phyloP scores from a whole-genome alignment of 2,113 vertebrate genomes.

The Siphamia tubifer region DNA sequence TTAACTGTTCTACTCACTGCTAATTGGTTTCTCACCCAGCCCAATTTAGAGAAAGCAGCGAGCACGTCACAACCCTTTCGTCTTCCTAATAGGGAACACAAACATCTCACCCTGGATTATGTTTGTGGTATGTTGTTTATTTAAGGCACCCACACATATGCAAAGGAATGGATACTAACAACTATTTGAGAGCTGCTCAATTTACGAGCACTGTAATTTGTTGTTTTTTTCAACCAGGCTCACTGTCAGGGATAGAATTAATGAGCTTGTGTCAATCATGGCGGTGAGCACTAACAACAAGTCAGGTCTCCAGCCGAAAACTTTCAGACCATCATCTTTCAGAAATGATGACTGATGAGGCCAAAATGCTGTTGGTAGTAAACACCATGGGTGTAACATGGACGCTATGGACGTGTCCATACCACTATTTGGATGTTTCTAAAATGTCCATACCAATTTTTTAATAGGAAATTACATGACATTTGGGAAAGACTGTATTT shows the following conservation, averaged over 20 bases:
- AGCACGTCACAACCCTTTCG: conserved; percentile 36
- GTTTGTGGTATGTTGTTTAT: conserved; percentile 42
- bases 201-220: conserved; percentile 17
- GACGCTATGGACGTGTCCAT: too few relatives aligned
- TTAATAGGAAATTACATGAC: too few relatives aligned
- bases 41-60: conserved; percentile 55
- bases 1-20: conserved; percentile 33
- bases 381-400: too few relatives aligned
- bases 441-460: too few relatives aligned
- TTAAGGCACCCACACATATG: neutral
- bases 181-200: neutral
- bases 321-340: too few relatives aligned
- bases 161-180: neutral
- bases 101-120: conserved; percentile 47
- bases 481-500: too few relatives aligned
- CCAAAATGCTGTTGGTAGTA: too few relatives aligned
- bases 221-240: conserved; percentile 15
- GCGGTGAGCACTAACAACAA: neutral
- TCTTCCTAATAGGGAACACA: conserved; percentile 53
- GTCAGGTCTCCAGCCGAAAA: too few relatives aligned
- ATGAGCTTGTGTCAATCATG: neutral
- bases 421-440: too few relatives aligned
- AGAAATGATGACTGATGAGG: too few relatives aligned
- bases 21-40: conserved; percentile 62
- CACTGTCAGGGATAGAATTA: neutral